Conservation (phyloP, 2,888 invertebrate genomes). For the Lagria hirta region DNA sequence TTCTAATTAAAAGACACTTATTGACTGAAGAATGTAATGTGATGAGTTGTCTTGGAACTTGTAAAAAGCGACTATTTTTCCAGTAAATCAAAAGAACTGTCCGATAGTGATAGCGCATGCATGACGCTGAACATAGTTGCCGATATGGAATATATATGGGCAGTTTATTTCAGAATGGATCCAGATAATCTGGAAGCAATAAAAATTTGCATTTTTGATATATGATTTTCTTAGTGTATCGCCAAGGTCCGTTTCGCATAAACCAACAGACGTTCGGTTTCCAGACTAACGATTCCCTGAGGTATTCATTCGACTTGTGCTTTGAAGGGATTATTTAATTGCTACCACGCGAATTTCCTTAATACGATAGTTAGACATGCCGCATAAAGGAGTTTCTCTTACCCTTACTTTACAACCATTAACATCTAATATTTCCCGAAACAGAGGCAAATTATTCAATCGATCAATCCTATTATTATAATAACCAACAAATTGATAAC, state of each 20-base stretch:
- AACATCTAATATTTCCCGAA: slow-evolving; percentile 52
- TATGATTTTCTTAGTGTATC: slow-evolving; percentile 26
- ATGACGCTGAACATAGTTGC: slow-evolving; percentile 36
- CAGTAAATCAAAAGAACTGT: slow-evolving; percentile 41
- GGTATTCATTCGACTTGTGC: slow-evolving; percentile 54
- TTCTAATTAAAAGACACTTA: no score
- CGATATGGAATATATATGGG: slow-evolving; percentile 43
- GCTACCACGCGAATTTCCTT: slow-evolving; percentile 53
- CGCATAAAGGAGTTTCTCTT: slow-evolving; percentile 53
- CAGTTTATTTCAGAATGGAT: slow-evolving; percentile 39
- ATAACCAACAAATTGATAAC: slow-evolving; percentile 18
- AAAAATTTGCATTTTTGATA: slow-evolving; percentile 29
- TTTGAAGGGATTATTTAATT: slow-evolving; percentile 58
- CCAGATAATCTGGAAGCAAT: slow-evolving; percentile 37
- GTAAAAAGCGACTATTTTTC: no score
- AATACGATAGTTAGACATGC: slow-evolving; percentile 53
- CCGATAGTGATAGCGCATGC: slow-evolving; percentile 38
- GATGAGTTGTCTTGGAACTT: not conserved
- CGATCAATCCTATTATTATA: slow-evolving; percentile 41
- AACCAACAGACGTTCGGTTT: slow-evolving; percentile 18
- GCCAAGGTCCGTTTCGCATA: slow-evolving; percentile 20
- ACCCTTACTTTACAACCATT: slow-evolving; percentile 53
- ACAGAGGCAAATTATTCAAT: slow-evolving; percentile 38
- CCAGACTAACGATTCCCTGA: slow-evolving; percentile 44
- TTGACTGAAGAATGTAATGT: not conserved